Evolutionary conservation across 1,140 invertebrate genomes (phyloP), one percentile per base, ranked within the genome.

Genomic region (Leptinotarsa defecta): DNA sequence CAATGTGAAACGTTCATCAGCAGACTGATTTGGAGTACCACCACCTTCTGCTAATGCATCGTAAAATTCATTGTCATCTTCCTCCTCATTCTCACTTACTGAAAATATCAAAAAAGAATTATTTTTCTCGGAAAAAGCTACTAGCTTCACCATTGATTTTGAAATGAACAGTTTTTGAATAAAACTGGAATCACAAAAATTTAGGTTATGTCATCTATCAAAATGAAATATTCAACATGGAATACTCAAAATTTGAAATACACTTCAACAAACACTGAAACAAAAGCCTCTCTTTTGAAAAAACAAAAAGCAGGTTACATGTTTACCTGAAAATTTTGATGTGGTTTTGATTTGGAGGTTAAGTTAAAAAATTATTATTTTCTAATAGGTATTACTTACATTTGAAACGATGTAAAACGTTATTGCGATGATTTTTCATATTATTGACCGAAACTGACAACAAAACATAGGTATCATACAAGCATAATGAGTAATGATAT

Each of bases 31-130:
- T 71, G 86, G 78, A 69, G 76, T 76, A 78, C 85, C 84, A 73
- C 86, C 86, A 49, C 88, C 91, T 64, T 92, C 91, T 82, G 94
- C 93, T 86, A 94, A 88, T 3, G 96, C 96, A 88, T 98, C 96
- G 84, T 95, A 97, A 87, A 97, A 99, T 81, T 96, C 95, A 85
- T 91, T 92, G 76, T 98, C 96, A 71, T 98, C 96, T 84, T 97
- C 95, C 84, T 94, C 94, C 73, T 92, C 62, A 87, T 89, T 83
- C 87, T 93, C 82, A 90, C 91, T 86, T 17, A 86, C 85, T 68
- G 82, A 74, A 85, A 82, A 15, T 34, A 76, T n/a, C 43, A 73
- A 72, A 24, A 6, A 70, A 24, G 67, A 22, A 71, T 62, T 20
- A 62, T 62, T 20, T n/a, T n/a, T 62, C 20, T 62, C 17, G 34